phyloP scores from a whole-genome alignment of 2,797 vertebrate genomes.

The Neosilurus hyrtlii region DNA sequence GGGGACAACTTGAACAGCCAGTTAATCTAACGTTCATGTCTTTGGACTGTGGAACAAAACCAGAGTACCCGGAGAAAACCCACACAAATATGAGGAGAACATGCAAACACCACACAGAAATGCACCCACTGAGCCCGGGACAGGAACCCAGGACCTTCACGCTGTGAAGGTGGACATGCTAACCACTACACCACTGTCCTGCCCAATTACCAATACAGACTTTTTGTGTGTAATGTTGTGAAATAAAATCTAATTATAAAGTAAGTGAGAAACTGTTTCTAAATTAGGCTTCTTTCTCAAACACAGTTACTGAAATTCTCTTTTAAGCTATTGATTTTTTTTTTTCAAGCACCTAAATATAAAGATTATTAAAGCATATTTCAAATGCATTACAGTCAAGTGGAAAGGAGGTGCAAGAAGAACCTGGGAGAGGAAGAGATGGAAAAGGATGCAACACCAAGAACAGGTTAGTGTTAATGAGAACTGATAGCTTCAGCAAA shows the following conservation, averaged over 20 bases:
- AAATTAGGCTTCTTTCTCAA: conserved; percentile 8
- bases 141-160: too few relatives aligned
- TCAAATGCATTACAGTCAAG: conserved; percentile 23
- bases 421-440: conserved; percentile 47
- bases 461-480: conserved; percentile 4
- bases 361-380: conserved; percentile 57
- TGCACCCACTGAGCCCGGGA: too few relatives aligned
- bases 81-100: too few relatives aligned
- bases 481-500: background rate
- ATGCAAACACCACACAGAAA: too few relatives aligned
- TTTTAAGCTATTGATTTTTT: conserved; percentile 68
- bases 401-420: conserved; percentile 58
- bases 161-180: too few relatives aligned
- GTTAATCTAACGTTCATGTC: too few relatives aligned
- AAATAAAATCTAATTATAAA: background rate
- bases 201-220: too few relatives aligned
- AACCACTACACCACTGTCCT: too few relatives aligned
- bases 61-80: too few relatives aligned
- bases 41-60: too few relatives aligned
- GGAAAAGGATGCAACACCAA: conserved; percentile 43
- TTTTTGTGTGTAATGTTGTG: background rate
- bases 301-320: conserved; percentile 68
- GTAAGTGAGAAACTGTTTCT: background rate
- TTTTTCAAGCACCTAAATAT: conserved; percentile 57
- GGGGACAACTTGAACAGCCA: too few relatives aligned